Conservation (phyloP, 2,888 invertebrate species). For the Icerya purchasi region DNA sequence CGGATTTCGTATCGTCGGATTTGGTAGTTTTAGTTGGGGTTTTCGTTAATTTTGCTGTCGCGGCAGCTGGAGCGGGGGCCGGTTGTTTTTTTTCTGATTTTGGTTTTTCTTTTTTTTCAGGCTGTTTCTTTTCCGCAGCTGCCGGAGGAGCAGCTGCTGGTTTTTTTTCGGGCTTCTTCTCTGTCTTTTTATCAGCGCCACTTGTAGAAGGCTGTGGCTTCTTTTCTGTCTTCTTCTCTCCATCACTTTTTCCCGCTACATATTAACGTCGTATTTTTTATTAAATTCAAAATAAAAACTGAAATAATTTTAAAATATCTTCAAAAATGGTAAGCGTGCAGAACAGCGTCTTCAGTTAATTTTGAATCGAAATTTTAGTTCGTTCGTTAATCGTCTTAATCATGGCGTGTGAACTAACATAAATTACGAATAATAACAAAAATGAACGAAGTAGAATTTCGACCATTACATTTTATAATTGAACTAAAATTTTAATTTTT, state of each 20-base stretch:
- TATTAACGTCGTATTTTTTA: too few species aligned
- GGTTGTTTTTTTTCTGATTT: conserved; percentile 16
- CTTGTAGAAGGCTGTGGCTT: conserved; percentile 1
- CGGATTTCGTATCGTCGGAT: conserved; percentile 26
- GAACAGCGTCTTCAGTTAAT: too few species aligned
- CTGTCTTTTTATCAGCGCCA: not conserved
- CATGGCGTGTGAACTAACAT: too few species aligned
- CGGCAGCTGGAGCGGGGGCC: conserved; percentile 21
- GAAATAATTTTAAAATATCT: too few species aligned
- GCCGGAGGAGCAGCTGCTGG: not conserved
- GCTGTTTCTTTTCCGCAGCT: conserved; percentile 13
- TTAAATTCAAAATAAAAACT: too few species aligned
- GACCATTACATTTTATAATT: too few species aligned
- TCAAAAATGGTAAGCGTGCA: too few species aligned
- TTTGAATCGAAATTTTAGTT: too few species aligned
- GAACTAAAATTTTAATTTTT: too few species aligned
- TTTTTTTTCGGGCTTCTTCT: conserved; percentile 10
- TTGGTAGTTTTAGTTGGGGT: conserved; percentile 27
- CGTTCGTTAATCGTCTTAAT: too few species aligned
- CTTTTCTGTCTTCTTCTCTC: not conserved
- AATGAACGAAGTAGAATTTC: too few species aligned
- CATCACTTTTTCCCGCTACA: not conserved
- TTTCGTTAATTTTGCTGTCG: conserved; percentile 29
- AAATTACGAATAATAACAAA: too few species aligned
- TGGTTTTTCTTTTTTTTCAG: conserved; percentile 14